Percentiles rank a stretch among this genome's conserved stretches.
These are phyloP conservation scores for Lathamus discolor DNA, from an alignment of 2,113 vertebrate genomes.

Conservation along the genomic window DNA sequence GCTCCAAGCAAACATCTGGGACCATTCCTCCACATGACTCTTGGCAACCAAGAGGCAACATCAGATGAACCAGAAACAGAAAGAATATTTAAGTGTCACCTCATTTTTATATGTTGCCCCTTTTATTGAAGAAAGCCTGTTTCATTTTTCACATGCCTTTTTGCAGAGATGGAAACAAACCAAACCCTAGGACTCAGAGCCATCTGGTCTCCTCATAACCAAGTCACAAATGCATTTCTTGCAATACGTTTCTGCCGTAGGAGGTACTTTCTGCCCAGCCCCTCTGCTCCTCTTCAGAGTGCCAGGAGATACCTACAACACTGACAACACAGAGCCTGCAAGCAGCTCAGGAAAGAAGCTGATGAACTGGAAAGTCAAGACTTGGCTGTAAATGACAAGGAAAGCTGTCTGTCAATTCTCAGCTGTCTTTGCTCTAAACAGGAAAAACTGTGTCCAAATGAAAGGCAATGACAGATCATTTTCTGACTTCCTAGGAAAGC, in stretches of 20 bases:
- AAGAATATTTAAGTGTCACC: not conserved
- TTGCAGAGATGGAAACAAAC: not conserved
- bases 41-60: not conserved
- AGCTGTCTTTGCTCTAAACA: conserved; percentile 9
- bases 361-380: conserved; percentile 30
- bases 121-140: not conserved
- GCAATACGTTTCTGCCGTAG: not conserved
- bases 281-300: not conserved
- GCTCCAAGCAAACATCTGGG: not conserved
- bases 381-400: not conserved
- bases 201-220: not conserved
- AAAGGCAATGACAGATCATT: not conserved
- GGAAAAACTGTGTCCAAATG: not conserved
- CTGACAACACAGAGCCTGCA: not conserved
- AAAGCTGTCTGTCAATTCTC: not conserved
- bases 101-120: not conserved
- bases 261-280: not conserved
- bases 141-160: not conserved
- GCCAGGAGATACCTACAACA: not conserved
- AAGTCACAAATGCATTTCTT: not conserved
- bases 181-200: not conserved
- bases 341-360: not conserved
- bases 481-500: conserved; percentile 5
- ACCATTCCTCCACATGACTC: not conserved
- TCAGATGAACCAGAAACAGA: not conserved